phyloP scores from a whole-genome alignment of 2,888 invertebrate species.

The Dione juno region DNA sequence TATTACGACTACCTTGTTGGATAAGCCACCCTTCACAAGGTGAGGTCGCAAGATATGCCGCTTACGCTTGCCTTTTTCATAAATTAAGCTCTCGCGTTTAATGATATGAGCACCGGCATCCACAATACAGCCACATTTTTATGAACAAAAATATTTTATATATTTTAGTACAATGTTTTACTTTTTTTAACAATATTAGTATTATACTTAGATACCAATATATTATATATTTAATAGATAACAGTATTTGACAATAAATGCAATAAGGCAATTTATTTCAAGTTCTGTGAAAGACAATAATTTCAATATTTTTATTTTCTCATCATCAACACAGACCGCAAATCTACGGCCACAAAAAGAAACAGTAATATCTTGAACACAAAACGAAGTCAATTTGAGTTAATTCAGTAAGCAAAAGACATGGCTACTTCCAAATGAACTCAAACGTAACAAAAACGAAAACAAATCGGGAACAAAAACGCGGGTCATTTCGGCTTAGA shows the following conservation, averaged over 20 bases:
- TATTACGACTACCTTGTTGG: slow-evolving; percentile 76
- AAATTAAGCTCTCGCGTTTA: slow-evolving; percentile 45
- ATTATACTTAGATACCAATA: too few species aligned
- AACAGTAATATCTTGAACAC: slow-evolving; percentile 50
- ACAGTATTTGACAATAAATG: too few species aligned
- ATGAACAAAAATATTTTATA: too few species aligned
- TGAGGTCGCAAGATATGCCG: slow-evolving; percentile 55
- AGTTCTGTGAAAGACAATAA: not conserved
- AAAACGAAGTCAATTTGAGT: slow-evolving; percentile 77
- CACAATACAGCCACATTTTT: not conserved
- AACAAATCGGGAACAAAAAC: slow-evolving; percentile 82
- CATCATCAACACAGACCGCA: slow-evolving; percentile 45
- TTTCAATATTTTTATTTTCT: slow-evolving; percentile 8
- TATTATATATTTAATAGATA: too few species aligned
- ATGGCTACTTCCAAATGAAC: slow-evolving; percentile 83
- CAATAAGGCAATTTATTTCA: not conserved
- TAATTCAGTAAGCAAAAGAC: slow-evolving; percentile 82
- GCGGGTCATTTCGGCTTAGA: slow-evolving; percentile 81
- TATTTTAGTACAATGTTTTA: too few species aligned
- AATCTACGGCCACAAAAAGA: slow-evolving; percentile 65
- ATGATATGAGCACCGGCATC: slow-evolving; percentile 31
- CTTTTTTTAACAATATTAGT: too few species aligned
- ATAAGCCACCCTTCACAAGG: slow-evolving; percentile 78
- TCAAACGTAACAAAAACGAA: slow-evolving; percentile 82
- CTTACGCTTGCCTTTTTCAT: slow-evolving; percentile 60